Percentiles rank a stretch among this genome's conserved stretches.
These are phyloP conservation scores for Sussaba pulchella DNA, from an alignment of 2,888 invertebrate species.

Conservation along the genomic window DNA sequence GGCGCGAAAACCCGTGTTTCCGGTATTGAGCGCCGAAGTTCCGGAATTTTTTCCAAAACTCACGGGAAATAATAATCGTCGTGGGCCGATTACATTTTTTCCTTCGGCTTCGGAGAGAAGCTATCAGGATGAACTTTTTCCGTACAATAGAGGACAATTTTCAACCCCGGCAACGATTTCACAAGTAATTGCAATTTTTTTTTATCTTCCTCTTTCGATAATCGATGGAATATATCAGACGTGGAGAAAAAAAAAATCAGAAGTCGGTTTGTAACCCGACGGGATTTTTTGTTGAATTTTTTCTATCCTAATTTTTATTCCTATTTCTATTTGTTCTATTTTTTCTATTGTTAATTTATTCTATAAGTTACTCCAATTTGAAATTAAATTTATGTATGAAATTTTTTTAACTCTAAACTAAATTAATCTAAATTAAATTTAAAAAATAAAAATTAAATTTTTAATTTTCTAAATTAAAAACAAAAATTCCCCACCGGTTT, in stretches of 20 bases:
- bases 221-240: not conserved
- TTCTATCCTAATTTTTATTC: no score
- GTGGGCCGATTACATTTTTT: conserved; percentile 73
- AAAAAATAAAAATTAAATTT: conserved; percentile 22
- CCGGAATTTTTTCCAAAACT: conserved; percentile 82
- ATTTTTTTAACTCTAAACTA: no score
- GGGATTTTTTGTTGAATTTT: no score
- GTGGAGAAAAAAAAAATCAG: not conserved
- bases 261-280: no score
- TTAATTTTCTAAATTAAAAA: not conserved
- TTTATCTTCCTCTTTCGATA: not conserved
- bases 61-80: conserved; percentile 64
- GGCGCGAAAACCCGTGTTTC: conserved; percentile 59
- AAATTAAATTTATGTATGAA: no score
- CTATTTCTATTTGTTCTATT: no score
- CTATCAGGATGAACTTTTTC: conserved; percentile 78
- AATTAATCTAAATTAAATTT: no score
- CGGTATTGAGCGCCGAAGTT: conserved; percentile 77
- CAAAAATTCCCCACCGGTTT: no score
- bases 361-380: no score
- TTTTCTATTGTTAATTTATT: no score
- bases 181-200: conserved; percentile 73
- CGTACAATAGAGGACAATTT: conserved; percentile 73
- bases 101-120: conserved; percentile 75
- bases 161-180: conserved; percentile 67